Percentiles rank a stretch among this genome's conserved stretches.
phyloP scores from a whole-genome alignment of 1,140 invertebrate genomes.

The Drosophila funebris region DNA sequence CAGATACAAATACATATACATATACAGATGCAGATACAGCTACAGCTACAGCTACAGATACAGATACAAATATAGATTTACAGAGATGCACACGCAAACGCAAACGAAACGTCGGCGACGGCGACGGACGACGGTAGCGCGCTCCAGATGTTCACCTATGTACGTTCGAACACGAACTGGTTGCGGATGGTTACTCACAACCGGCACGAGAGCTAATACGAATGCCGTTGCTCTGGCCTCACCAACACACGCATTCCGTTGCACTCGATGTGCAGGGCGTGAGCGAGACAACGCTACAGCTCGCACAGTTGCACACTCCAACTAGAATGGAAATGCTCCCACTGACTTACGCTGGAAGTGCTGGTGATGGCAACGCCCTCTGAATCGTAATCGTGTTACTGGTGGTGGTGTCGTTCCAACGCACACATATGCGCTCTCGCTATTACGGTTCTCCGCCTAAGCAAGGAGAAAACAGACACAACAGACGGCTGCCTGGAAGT shows the following conservation, averaged over 20 bases:
- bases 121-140: constrained; percentile 33
- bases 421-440: constrained; percentile 10
- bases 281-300: constrained; percentile 54
- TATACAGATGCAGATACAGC: constrained; percentile 19
- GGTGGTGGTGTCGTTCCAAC: constrained; percentile 51
- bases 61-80: constrained; percentile 11
- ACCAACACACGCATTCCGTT: constrained; percentile 62
- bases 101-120: constrained; percentile 30
- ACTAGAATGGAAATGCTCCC: constrained; percentile 41
- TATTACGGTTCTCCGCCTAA: constrained; percentile 29
- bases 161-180: constrained; percentile 79
- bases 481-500: constrained; percentile 51
- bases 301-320: constrained; percentile 25
- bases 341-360: constrained; percentile 31
- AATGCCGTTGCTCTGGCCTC: constrained; percentile 65
- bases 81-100: constrained; percentile 47
- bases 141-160: constrained; percentile 72
- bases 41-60: constrained; percentile 26
- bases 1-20: constrained; percentile 20
- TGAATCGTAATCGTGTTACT: constrained; percentile 19
- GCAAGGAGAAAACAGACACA: constrained; percentile 46
- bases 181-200: constrained; percentile 54
- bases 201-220: constrained; percentile 52
- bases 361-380: constrained; percentile 49
- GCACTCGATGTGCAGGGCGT: constrained; percentile 43